Percentiles rank a stretch among this genome's conserved stretches.
These are phyloP conservation scores for Notolepis coatsorum DNA, from an alignment of 2,797 vertebrate genomes.

Conservation along the genomic window DNA sequence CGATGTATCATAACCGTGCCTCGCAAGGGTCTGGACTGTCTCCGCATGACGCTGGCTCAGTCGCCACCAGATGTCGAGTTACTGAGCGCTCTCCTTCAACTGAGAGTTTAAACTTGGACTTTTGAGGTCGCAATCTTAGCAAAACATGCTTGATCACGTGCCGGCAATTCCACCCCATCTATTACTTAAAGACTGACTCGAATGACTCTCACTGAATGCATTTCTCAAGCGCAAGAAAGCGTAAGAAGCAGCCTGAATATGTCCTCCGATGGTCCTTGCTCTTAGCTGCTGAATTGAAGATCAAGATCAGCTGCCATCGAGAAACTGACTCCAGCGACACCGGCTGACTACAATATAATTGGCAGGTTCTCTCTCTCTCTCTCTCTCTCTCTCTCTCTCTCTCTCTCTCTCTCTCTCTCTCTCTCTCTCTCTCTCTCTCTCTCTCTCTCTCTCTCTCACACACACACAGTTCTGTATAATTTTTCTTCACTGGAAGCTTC, in stretches of 20 bases:
- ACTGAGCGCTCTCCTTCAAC: too few species aligned
- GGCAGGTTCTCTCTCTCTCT: constrained; percentile 3
- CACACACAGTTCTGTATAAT: too few species aligned
- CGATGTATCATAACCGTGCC: neutral
- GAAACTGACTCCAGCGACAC: neutral
- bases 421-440: too few species aligned
- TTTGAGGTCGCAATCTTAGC: neutral
- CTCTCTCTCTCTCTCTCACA: neutral
- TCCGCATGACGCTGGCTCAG: too few species aligned
- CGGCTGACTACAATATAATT: neutral
- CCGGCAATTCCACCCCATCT: constrained; percentile 5
- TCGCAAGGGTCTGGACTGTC: neutral
- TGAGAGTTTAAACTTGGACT: neutral
- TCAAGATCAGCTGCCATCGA: neutral
- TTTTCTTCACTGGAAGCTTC: neutral
- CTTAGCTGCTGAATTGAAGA: neutral
- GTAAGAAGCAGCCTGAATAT: too few species aligned
- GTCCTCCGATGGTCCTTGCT: too few species aligned
- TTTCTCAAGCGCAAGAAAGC: too few species aligned
- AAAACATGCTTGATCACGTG: neutral
- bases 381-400: neutral
- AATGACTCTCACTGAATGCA: too few species aligned
- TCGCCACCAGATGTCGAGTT: too few species aligned
- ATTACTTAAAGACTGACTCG: too few species aligned
- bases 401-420: neutral